Evolutionary conservation across 2,113 vertebrate genomes (phyloP), one percentile per base, ranked within the genome.

Genomic region (Malurus cyaneus): DNA sequence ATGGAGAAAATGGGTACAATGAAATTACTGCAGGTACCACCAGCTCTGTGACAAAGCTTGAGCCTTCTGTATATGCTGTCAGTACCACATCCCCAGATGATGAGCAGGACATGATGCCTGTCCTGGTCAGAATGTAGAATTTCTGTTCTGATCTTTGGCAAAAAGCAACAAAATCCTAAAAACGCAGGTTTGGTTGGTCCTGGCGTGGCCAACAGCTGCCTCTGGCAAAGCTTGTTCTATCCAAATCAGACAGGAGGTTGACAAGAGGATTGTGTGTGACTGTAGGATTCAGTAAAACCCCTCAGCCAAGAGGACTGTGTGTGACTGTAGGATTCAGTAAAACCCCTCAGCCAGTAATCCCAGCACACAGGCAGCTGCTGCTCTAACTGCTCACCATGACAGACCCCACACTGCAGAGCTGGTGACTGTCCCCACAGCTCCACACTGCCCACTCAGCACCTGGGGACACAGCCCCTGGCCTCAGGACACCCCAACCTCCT

Each of bases 91-190:
- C 25, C 76, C 47, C 94, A 73, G 86, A 32, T 14, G 25, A 29
- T 1, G 60, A 85, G 72, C 80, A 72, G 1, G 26, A 74, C 29
- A 50, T 1, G 20, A 24, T 21, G 44, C 34, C 11, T 29, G 17
- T n/a, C 64, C 76, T 32, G 59, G 66, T 44, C 66, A 66, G 64
- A 24, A 57, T 2, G 47, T 18, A 73, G 78, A 29, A 0, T 16
- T 88, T 80, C 89, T 87, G 62, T 59, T 76, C 67, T 36, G 42
- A 56, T 69, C 74, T 94, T 59, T 86, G 85, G 80, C 62, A 85
- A 72, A 71, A 91, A 61, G 50, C 80, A 93, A 41, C 69, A 50
- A 42, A 74, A 57, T 46, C 34, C 6, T 17, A 52, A 49, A 74
- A 91, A 53, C 21, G 0, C 44, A 21, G 25, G 64, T 70, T 89